These are phyloP conservation scores for Syngnathus typhle DNA, from an alignment of 2,113 vertebrate genomes.

Conservation along the genomic window DNA sequence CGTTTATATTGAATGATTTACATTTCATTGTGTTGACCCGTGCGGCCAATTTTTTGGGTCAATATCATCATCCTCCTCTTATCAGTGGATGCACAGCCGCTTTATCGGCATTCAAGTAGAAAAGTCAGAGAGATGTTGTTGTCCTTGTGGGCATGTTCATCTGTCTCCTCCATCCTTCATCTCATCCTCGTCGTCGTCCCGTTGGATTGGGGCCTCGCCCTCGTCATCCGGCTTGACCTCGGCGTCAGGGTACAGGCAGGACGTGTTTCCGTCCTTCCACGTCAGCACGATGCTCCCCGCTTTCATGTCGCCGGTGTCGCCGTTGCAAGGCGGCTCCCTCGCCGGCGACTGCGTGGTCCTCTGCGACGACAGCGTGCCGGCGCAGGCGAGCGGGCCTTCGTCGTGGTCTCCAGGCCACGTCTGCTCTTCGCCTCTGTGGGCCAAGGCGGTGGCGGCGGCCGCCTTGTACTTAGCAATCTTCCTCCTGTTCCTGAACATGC, in stretches of 20 bases:
- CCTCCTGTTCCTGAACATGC: constrained; percentile 72
- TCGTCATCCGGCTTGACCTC: constrained; percentile 17
- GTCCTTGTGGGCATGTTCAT: too few relatives aligned
- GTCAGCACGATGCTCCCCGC: constrained; percentile 62
- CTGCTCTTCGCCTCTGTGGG: neutral
- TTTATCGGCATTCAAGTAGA: neutral
- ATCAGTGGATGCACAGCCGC: neutral
- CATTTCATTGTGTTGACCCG: neutral
- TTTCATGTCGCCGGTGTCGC: constrained; percentile 23
- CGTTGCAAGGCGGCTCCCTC: constrained; percentile 4
- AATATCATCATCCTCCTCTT: neutral
- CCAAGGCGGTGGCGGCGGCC: constrained; percentile 25
- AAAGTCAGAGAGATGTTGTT: neutral
- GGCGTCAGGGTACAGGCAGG: constrained; percentile 53
- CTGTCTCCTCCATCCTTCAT: neutral
- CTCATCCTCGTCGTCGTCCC: neutral
- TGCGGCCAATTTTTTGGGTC: neutral
- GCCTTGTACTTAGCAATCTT: constrained; percentile 40
- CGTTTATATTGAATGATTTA: neutral
- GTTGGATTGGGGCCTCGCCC: neutral
- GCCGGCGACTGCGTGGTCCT: neutral
- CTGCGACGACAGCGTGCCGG: neutral
- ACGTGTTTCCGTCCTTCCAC: constrained; percentile 72
- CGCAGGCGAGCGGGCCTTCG: constrained; percentile 2
- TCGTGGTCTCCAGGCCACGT: constrained; percentile 37